A percentile compares a stretch with the other conserved stretches of the same genome.
Conservation (phyloP, 2,113 vertebrate species). For the Astatotilapia flaviijosephi region DNA sequence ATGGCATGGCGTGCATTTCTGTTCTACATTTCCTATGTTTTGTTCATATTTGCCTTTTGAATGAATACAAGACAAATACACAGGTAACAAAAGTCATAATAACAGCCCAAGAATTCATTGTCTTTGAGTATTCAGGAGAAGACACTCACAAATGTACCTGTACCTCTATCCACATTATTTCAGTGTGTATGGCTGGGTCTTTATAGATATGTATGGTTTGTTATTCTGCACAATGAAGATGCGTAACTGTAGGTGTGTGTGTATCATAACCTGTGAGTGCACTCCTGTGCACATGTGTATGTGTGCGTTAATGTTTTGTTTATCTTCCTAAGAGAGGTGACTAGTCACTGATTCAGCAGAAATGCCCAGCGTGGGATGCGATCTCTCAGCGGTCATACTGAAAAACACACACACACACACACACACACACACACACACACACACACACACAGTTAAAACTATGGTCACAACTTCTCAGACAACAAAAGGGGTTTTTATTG, state of each 20-base stretch:
- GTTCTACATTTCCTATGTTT: background rate
- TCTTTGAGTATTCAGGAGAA: background rate
- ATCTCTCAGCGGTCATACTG: constrained; percentile 39
- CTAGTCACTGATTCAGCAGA: constrained; percentile 55
- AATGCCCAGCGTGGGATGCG: constrained; percentile 45
- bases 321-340: constrained; percentile 36
- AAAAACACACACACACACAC: fast-evolving
- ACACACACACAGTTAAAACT: background rate
- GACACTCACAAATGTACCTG: background rate
- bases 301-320: constrained; percentile 27
- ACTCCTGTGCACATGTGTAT: background rate
- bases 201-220: background rate
- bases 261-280: background rate
- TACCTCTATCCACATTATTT: background rate
- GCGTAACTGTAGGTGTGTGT: background rate
- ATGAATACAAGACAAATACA: background rate
- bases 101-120: background rate
- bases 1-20: background rate
- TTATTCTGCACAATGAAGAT: background rate
- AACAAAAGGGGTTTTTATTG: background rate
- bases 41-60: background rate
- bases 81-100: background rate
- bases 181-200: background rate
- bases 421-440: background rate
- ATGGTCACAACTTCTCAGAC: background rate